Evolutionary conservation across 2,797 vertebrate genomes (phyloP).

Genomic region (Sternotherus odoratus): DNA sequence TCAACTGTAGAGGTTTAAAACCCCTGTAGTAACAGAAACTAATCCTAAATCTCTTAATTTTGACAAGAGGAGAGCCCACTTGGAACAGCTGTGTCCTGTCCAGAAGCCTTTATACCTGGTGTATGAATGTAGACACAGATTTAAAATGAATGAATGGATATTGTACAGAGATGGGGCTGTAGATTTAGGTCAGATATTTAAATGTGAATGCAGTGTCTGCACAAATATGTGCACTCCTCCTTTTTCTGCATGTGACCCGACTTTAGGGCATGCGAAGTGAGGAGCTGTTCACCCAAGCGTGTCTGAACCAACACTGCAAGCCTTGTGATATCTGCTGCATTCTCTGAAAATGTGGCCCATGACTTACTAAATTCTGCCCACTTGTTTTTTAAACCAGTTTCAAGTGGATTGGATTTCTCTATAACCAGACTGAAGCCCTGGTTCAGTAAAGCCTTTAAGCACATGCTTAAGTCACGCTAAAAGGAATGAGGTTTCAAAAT

Average conservation of each 20-base stretch:
- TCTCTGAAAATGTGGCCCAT: neutral
- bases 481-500: constrained; percentile 40
- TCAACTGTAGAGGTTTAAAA: constrained; percentile 52
- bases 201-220: constrained; percentile 1
- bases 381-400: neutral
- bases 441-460: constrained; percentile 9
- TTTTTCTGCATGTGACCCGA: neutral
- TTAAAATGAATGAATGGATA: constrained; percentile 32
- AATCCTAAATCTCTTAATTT: accelerated
- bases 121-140: neutral
- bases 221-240: neutral
- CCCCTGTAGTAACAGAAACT: constrained; percentile 19
- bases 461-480: neutral
- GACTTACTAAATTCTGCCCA: neutral
- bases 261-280: neutral
- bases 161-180: constrained; percentile 55
- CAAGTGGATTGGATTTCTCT: neutral
- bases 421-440: accelerated
- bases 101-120: constrained; percentile 74
- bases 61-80: constrained; percentile 43
- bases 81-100: constrained; percentile 52
- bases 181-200: constrained; percentile 66
- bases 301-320: neutral
- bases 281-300: neutral
- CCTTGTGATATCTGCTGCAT: neutral